Conservation (phyloP, 2,113 vertebrate genomes). For the Lepus timidus region DNA sequence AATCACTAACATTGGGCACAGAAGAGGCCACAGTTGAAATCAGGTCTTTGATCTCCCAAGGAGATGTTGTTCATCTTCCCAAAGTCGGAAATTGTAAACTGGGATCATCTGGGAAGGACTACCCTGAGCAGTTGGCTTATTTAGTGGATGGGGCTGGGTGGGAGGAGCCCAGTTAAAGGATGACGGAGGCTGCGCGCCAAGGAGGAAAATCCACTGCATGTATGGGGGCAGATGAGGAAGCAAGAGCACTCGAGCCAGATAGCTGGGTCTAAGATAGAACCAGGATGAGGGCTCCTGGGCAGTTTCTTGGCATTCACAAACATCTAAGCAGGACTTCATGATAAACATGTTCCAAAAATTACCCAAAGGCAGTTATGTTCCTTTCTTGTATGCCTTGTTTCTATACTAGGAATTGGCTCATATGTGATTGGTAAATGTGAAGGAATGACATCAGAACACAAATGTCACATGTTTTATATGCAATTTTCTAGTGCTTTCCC, state of each 20-base stretch:
- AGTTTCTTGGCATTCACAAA: not conserved
- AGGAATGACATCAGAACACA: not conserved
- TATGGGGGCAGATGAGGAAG: not conserved
- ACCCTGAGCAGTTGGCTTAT: not conserved
- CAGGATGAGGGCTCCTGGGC: too few relatives aligned
- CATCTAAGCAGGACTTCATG: not conserved
- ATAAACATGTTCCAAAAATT: not conserved
- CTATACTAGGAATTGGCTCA: not conserved
- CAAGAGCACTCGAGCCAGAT: not conserved
- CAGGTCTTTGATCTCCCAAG: not conserved
- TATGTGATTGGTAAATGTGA: not conserved
- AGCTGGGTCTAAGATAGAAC: not conserved
- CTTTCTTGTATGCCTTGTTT: not conserved
- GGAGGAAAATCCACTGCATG: not conserved
- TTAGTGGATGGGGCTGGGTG: not conserved
- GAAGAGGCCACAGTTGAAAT: not conserved
- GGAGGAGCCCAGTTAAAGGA: not conserved
- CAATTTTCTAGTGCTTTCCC: not conserved
- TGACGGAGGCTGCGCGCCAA: too few relatives aligned
- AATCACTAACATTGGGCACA: not conserved
- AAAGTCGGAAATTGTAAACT: not conserved
- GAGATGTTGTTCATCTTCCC: not conserved
- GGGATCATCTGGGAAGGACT: not conserved
- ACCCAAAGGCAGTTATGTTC: not conserved
- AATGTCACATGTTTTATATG: not conserved